Base-by-base conservation (phyloP, 2,888 invertebrate genomes). In the Clitarchus hookeri region DNA sequence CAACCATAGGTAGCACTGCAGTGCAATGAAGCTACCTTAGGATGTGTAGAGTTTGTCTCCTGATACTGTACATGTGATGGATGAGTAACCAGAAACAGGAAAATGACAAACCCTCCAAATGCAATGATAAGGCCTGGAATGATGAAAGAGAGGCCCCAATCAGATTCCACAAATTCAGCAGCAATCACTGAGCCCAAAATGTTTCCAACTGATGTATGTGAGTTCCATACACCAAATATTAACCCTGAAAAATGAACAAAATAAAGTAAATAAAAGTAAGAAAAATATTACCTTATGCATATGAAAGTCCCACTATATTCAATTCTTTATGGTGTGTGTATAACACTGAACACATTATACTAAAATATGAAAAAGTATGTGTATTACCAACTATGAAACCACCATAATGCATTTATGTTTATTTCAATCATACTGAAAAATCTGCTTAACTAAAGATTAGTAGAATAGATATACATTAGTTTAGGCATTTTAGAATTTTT, bases 221-320 rank as follows among this genome's bases (percentile, higher is more conserved):
- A 98, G 92, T 99, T 99, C 99, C 99, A 99, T 11, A 98, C 93
- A 19, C 99, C 99, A 92, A 98, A 98, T 88, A 99, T 97, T 44
- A 99, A 93, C 0, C 94, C 94, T 89, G 91, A 90, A 89, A 88
- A 53, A 25, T 44, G 6, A 85, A 85, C 25, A 36, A 84, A 83
- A 85, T 27, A 84, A 36, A 27, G 3, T 3, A 54, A 44, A 53
- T 6, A 6, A 27, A 54, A 12, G 27, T 23, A 54, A 44, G 25
- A 53, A 54, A n/a, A 54, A 44, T 84, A n/a, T 44, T 84, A 25
- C 6, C 53, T 53, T 16, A 53, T 53, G 53, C 53, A 53, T 53
- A 53, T 19, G 6, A 53, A 53, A 53, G 36, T 3, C 36, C 36
- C 36, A 1, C 36, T 36, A 36, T 36, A 3, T 36, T 36, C 36